Conservation (phyloP, 1,140 invertebrate species). For the Zelostemma sp. region DNA sequence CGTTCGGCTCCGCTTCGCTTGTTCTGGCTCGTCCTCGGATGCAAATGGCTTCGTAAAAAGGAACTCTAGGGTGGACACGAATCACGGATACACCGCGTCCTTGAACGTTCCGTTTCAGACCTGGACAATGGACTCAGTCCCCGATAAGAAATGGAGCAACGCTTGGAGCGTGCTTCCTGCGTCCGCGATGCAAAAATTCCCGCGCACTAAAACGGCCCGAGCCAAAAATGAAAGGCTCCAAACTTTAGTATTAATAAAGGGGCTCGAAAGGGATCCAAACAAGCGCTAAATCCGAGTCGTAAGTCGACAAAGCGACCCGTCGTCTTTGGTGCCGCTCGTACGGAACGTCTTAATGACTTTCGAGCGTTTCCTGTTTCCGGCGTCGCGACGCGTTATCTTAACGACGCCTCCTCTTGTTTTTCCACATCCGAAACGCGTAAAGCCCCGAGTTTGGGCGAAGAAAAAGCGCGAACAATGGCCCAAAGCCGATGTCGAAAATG, state of each 20-base stretch:
- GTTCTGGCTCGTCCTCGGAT: slow-evolving; percentile 36
- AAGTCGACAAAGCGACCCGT: slow-evolving; percentile 24
- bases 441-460: too few species aligned
- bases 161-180: slow-evolving; percentile 61
- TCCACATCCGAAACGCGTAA: slow-evolving; percentile 62
- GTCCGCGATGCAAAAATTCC: slow-evolving; percentile 2
- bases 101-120: slow-evolving; percentile 55
- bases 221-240: not conserved
- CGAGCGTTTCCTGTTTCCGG: slow-evolving; percentile 36
- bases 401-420: slow-evolving; percentile 58
- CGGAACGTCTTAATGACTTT: slow-evolving; percentile 51
- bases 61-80: slow-evolving; percentile 26
- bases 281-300: slow-evolving; percentile 13
- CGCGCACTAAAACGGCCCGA: not conserved
- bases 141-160: slow-evolving; percentile 59
- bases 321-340: slow-evolving; percentile 24
- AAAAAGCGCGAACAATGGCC: too few species aligned
- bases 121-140: slow-evolving; percentile 54
- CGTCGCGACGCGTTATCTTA: slow-evolving; percentile 30
- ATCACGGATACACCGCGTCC: slow-evolving; percentile 54
- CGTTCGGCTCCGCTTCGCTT: slow-evolving; percentile 42
- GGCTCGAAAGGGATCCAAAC: not conserved
- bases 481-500: slow-evolving; percentile 26
- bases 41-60: slow-evolving; percentile 59
- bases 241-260: slow-evolving; percentile 3